Percentiles rank a stretch among this genome's conserved stretches.
phyloP scores from a whole-genome alignment of 2,888 invertebrate species.

The Thereva unica region DNA sequence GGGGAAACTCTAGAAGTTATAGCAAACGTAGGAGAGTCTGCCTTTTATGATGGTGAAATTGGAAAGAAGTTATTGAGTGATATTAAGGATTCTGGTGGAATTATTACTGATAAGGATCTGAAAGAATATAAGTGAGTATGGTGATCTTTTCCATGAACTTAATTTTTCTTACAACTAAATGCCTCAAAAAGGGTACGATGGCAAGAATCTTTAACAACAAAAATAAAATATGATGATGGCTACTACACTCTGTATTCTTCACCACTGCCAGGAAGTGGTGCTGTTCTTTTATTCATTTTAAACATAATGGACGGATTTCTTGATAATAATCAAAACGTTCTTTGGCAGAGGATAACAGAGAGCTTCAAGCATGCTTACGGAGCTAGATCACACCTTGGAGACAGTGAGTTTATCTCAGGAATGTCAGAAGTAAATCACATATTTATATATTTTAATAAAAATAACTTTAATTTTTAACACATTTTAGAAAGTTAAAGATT shows the following conservation, averaged over 20 bases:
- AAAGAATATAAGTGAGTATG: slow-evolving; percentile 66
- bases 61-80: slow-evolving; percentile 66
- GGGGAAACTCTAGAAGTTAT: slow-evolving; percentile 73
- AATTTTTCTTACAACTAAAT: background rate
- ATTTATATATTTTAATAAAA: background rate
- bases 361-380: slow-evolving; percentile 92
- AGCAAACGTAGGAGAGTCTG: slow-evolving; percentile 68
- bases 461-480: background rate
- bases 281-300: slow-evolving; percentile 77
- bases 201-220: no score
- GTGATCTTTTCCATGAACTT: background rate
- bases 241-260: slow-evolving; percentile 70
- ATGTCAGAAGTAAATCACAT: slow-evolving; percentile 42
- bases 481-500: slow-evolving; percentile 65
- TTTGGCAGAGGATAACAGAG: slow-evolving; percentile 83
- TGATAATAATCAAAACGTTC: slow-evolving; percentile 35
- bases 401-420: slow-evolving; percentile 60
- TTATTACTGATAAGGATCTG: slow-evolving; percentile 79
- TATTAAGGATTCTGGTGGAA: slow-evolving; percentile 70
- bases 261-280: slow-evolving; percentile 85
- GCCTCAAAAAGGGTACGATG: no score
- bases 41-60: slow-evolving; percentile 73
- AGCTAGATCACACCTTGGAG: slow-evolving; percentile 74
- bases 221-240: slow-evolving; percentile 57
- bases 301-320: slow-evolving; percentile 68